These are phyloP conservation scores for Dermolepida albohirtum DNA, from an alignment of 2,888 invertebrate species.

Conservation along the genomic window DNA sequence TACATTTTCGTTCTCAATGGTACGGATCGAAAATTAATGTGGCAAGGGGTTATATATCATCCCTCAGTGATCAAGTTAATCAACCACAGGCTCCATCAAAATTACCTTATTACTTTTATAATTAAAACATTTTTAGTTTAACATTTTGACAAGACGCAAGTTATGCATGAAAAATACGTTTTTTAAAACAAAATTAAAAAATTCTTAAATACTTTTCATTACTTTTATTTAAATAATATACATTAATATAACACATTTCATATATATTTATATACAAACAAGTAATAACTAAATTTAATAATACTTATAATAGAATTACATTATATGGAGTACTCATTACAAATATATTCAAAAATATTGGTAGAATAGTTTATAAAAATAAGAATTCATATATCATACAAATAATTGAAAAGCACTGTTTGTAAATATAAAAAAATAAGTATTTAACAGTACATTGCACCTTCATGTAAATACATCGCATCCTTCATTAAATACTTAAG, in stretches of 20 bases:
- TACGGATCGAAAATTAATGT: no score
- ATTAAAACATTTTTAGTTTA: no score
- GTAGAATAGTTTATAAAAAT: slow-evolving; percentile 35
- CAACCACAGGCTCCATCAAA: no score
- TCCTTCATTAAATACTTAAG: slow-evolving; percentile 28
- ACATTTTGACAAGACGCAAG: no score
- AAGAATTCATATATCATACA: slow-evolving; percentile 32
- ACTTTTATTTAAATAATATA: slow-evolving; percentile 43
- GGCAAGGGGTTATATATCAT: no score
- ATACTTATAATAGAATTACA: slow-evolving; percentile 42
- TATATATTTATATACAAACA: slow-evolving; percentile 49
- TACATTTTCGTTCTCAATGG: no score
- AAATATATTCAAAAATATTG: slow-evolving; percentile 32
- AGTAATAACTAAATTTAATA: slow-evolving; percentile 45
- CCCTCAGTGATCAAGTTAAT: no score
- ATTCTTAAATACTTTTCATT: slow-evolving; percentile 1
- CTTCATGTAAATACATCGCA: slow-evolving; percentile 31
- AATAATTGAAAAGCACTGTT: slow-evolving; percentile 35
- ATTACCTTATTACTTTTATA: no score
- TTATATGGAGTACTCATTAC: slow-evolving; percentile 30
- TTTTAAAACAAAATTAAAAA: no score
- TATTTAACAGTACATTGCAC: slow-evolving; percentile 42
- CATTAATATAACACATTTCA: slow-evolving; percentile 46
- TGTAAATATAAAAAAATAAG: slow-evolving; percentile 41
- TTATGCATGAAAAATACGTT: no score